Percentiles rank a stretch among this genome's conserved stretches.
These are phyloP conservation scores for Hoplostethus atlanticus DNA, from an alignment of 2,797 vertebrate genomes.

Conservation along the genomic window DNA sequence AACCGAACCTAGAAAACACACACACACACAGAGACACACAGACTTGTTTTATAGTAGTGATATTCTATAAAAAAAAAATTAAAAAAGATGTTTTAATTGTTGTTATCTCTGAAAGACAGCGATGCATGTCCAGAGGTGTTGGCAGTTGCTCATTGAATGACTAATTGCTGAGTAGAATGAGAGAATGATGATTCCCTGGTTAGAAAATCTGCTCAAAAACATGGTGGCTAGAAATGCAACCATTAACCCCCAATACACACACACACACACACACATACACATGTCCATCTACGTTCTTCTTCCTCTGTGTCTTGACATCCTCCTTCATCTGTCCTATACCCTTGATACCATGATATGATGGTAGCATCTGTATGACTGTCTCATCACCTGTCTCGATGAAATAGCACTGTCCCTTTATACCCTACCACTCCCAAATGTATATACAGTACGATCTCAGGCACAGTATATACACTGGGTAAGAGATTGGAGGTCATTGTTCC, in stretches of 20 bases:
- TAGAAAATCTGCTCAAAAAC: conserved; percentile 48
- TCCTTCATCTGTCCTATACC: conserved; percentile 30
- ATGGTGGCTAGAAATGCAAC: conserved; percentile 17
- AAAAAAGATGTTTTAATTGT: conserved; percentile 70
- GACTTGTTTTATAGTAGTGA: conserved; percentile 83
- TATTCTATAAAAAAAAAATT: conserved; percentile 75
- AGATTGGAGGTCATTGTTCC: neutral
- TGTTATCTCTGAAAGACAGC: conserved; percentile 80
- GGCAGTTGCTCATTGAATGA: conserved; percentile 42
- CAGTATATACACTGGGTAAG: neutral
- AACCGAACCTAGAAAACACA: conserved; percentile 53
- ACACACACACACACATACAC: conserved; percentile 17
- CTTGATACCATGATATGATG: conserved; percentile 25
- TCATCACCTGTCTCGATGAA: conserved; percentile 8
- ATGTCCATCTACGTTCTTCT: conserved; percentile 12
- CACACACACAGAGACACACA: conserved; percentile 53
- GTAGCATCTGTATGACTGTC: conserved; percentile 18
- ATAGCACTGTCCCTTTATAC: conserved; percentile 10
- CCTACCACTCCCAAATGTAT: conserved; percentile 21
- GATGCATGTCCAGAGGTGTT: conserved; percentile 71
- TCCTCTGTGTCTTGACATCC: conserved; percentile 22
- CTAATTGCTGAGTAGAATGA: conserved; percentile 22
- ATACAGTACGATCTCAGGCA: conserved; percentile 1
- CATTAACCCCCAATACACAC: conserved; percentile 12
- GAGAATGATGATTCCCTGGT: conserved; percentile 30